These are phyloP conservation scores for Adelognathus sp. DNA, from an alignment of 2,888 invertebrate species.

Conservation along the genomic window DNA sequence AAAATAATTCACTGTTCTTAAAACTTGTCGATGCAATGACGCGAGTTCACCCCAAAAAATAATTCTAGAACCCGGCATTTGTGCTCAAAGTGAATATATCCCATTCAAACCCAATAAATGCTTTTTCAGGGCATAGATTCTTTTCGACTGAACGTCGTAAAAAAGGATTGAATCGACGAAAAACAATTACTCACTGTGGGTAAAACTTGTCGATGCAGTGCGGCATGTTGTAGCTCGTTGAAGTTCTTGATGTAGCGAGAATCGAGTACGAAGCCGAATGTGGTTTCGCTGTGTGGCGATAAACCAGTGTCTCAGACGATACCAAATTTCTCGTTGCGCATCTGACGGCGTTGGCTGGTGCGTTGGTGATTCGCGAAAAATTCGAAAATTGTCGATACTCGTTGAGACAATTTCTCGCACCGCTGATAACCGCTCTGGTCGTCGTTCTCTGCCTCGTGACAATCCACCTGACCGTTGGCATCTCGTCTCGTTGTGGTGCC, in stretches of 20 bases:
- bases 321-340: neutral
- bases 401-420: constrained; percentile 4
- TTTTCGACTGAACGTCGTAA: too few relatives aligned
- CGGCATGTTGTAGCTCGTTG: constrained; percentile 69
- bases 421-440: constrained; percentile 25
- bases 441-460: constrained; percentile 57
- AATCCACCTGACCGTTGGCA: constrained; percentile 73
- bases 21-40: constrained; percentile 5
- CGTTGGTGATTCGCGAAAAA: neutral
- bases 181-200: constrained; percentile 71
- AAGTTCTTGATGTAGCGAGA: constrained; percentile 5
- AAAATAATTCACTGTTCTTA: constrained; percentile 18
- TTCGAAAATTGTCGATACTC: constrained; percentile 37
- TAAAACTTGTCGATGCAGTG: constrained; percentile 69
- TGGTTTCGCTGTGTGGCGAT: constrained; percentile 22
- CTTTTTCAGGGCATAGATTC: too few relatives aligned
- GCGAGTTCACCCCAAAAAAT: constrained; percentile 1
- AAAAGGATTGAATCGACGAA: too few relatives aligned
- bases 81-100: too few relatives aligned
- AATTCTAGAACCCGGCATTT: too few relatives aligned
- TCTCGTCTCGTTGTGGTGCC: constrained; percentile 47
- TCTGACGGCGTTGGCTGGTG: neutral
- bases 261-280: constrained; percentile 32
- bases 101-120: too few relatives aligned
- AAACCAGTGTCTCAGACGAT: constrained; percentile 9